Percentiles rank a stretch among this genome's conserved stretches.
Evolutionary conservation across 2,797 vertebrate species (phyloP).

Genomic region (Ceyx erithaca): DNA sequence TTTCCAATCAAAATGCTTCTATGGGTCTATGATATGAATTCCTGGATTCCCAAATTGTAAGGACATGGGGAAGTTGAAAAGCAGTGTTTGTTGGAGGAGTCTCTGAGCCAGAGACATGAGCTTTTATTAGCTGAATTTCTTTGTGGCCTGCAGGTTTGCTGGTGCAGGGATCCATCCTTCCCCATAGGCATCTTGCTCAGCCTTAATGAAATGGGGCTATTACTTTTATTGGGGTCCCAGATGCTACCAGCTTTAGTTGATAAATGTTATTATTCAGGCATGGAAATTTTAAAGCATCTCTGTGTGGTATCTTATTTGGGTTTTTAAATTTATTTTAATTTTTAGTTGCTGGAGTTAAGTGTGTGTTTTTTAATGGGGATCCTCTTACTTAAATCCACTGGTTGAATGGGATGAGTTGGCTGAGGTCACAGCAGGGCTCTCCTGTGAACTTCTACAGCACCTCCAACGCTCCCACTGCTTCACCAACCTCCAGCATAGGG

Average conservation of each 20-base stretch:
- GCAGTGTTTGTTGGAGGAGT: fast-evolving
- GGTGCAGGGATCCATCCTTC: background rate
- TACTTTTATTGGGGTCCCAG: background rate
- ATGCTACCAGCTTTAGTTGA: background rate
- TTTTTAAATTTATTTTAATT: background rate
- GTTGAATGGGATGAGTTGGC: background rate
- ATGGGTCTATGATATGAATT: background rate
- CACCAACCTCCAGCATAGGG: background rate
- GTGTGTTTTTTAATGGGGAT: conserved; percentile 5
- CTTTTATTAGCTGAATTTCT: background rate
- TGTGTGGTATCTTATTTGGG: too few species aligned
- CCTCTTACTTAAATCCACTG: background rate
- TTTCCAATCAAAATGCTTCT: too few species aligned
- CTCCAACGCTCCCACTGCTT: background rate
- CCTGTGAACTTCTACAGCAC: background rate
- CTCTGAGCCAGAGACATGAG: background rate
- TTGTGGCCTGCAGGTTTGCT: background rate
- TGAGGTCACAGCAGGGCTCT: background rate
- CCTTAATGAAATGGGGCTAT: background rate
- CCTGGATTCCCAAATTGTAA: background rate
- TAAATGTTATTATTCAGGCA: background rate
- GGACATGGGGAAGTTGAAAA: background rate
- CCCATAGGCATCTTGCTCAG: background rate
- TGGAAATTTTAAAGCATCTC: background rate
- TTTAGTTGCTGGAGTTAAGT: background rate